Evolutionary conservation across 2,888 invertebrate genomes (phyloP).

Genomic region (Papilio protenor): DNA sequence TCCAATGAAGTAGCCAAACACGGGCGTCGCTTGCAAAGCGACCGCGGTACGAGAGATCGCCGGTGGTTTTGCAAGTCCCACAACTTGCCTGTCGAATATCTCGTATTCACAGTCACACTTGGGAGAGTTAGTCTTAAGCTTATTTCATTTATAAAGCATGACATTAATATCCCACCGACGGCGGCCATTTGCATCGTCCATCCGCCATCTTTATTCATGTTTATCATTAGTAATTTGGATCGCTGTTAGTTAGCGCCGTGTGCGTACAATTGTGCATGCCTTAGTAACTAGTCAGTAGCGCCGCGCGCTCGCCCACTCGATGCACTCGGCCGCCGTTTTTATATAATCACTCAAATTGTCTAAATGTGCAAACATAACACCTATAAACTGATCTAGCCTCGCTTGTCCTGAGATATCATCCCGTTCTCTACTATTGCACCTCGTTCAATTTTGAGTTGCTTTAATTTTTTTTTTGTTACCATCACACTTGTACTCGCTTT

Average conservation of each 20-base stretch:
- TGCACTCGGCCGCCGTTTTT: conserved; percentile 62
- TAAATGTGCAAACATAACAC: conserved; percentile 82
- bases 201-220: conserved; percentile 42
- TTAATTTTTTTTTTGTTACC: conserved; percentile 77
- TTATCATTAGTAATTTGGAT: conserved; percentile 7
- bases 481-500: conserved; percentile 80
- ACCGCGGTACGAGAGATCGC: conserved; percentile 59
- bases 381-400: conserved; percentile 80
- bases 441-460: conserved; percentile 84
- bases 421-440: conserved; percentile 82
- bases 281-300: conserved; percentile 17
- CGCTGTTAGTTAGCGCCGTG: conserved; percentile 36
- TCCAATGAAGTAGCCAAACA: conserved; percentile 67
- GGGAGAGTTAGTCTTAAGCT: conserved; percentile 81
- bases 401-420: conserved; percentile 83
- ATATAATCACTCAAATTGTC: conserved; percentile 75
- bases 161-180: conserved; percentile 74
- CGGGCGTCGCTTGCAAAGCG: conserved; percentile 76
- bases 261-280: conserved; percentile 35
- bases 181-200: conserved; percentile 59
- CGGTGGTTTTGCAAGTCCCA: conserved; percentile 80
- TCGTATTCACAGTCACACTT: conserved; percentile 74
- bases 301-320: conserved; percentile 30
- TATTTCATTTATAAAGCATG: conserved; percentile 80
- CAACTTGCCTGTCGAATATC: conserved; percentile 77